phyloP scores from a whole-genome alignment of 2,797 vertebrate species.

The Hirundo rustica region DNA sequence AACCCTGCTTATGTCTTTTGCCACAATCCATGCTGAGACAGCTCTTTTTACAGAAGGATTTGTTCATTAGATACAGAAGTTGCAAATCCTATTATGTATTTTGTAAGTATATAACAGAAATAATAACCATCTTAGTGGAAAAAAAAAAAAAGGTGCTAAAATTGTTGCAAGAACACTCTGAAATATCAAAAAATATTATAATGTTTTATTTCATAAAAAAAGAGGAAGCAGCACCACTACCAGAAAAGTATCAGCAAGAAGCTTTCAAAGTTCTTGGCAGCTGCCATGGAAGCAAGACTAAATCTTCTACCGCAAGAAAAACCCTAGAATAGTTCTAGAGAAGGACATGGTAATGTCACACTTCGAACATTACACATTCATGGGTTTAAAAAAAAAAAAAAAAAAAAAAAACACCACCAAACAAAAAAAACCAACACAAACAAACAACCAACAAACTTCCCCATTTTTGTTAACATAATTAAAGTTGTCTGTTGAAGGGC shows the following conservation, averaged over 20 bases:
- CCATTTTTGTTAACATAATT: neutral
- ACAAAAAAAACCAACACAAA: too few species aligned
- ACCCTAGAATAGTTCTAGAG: neutral
- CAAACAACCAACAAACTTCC: neutral
- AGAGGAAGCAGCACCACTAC: neutral
- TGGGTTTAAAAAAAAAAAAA: neutral
- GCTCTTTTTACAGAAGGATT: neutral
- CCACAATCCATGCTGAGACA: neutral
- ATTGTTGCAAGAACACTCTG: neutral
- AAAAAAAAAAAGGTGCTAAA: neutral
- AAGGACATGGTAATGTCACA: neutral
- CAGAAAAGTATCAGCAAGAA: neutral
- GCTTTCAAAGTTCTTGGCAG: neutral
- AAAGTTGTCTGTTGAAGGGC: neutral
- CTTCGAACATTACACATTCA: neutral
- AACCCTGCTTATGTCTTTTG: neutral
- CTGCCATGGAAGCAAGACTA: neutral
- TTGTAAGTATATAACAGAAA: neutral
- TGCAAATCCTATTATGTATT: neutral
- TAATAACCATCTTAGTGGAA: neutral
- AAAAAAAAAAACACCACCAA: rapidly evolving
- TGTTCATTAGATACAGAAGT: neutral
- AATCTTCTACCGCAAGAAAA: neutral
- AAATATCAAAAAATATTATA: neutral
- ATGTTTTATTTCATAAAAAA: neutral